These are phyloP conservation scores for Eciton burchellii DNA, from an alignment of 1,140 invertebrate species.

Conservation along the genomic window DNA sequence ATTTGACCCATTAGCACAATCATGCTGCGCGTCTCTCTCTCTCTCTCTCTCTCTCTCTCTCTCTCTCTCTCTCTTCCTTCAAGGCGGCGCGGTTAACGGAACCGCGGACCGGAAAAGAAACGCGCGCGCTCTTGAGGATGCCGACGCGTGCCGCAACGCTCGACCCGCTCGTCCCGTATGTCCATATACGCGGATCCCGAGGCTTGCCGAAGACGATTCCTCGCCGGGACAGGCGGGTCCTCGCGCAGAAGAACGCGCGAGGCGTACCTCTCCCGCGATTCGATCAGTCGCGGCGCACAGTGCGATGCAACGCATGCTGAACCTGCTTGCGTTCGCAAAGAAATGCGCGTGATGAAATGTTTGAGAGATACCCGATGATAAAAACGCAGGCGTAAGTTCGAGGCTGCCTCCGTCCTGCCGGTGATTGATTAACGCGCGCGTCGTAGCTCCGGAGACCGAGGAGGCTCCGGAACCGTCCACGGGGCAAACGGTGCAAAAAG, in stretches of 20 bases:
- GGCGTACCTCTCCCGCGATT: too few species aligned
- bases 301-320: too few species aligned
- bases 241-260: slow-evolving; percentile 13
- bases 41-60: not conserved
- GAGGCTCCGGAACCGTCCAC: not conserved
- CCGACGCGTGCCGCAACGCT: slow-evolving; percentile 78
- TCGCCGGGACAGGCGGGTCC: slow-evolving; percentile 29
- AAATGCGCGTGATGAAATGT: too few species aligned
- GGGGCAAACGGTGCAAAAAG: not conserved
- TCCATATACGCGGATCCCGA: slow-evolving; percentile 70
- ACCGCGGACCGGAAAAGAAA: slow-evolving; percentile 79
- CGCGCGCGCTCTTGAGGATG: slow-evolving; percentile 69
- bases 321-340: too few species aligned
- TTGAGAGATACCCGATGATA: too few species aligned
- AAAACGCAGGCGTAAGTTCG: not conserved
- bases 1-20: slow-evolving; percentile 79
- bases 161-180: slow-evolving; percentile 74
- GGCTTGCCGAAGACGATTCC: slow-evolving; percentile 54
- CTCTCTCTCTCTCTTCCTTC: not conserved
- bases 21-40: slow-evolving; percentile 49
- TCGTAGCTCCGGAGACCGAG: not conserved
- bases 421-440: not conserved
- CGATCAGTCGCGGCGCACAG: too few species aligned
- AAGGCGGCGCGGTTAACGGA: slow-evolving; percentile 72
- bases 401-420: not conserved